Conservation (phyloP, 2,113 vertebrate species). For the Nothoprocta pentlandii region DNA sequence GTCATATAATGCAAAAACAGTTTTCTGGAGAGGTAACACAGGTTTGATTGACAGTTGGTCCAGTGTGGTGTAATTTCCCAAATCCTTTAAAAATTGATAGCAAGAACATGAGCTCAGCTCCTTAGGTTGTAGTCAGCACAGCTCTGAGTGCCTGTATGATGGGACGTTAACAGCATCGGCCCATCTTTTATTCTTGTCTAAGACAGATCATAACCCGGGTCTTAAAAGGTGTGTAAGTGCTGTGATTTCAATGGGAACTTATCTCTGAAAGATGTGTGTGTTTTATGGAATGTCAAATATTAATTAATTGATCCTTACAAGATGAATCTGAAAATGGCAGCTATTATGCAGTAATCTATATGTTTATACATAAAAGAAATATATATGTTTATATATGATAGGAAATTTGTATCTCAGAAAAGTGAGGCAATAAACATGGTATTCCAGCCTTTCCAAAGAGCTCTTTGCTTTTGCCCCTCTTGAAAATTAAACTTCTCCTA, state of each 20-base stretch:
- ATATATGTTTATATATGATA: background rate
- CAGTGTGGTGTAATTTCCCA: background rate
- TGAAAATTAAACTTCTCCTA: background rate
- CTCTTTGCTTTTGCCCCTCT: background rate
- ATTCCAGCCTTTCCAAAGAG: background rate
- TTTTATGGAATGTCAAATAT: background rate
- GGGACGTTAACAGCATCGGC: background rate
- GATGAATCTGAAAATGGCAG: background rate
- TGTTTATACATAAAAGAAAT: background rate
- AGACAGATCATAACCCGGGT: background rate
- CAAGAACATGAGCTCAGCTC: background rate
- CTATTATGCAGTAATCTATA: background rate
- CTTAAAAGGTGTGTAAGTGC: background rate
- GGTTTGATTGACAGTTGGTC: background rate
- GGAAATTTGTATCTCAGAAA: background rate
- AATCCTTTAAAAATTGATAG: background rate
- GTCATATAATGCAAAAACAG: background rate
- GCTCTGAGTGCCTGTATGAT: background rate
- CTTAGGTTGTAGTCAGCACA: background rate
- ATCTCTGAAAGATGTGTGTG: background rate
- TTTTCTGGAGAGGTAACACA: rapidly evolving
- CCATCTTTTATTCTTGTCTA: rapidly evolving
- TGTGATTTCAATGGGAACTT: background rate
- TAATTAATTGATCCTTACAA: background rate
- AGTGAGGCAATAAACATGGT: background rate